Base-by-base conservation (phyloP, 2,888 invertebrate genomes). In the Heliothis peltigera region DNA sequence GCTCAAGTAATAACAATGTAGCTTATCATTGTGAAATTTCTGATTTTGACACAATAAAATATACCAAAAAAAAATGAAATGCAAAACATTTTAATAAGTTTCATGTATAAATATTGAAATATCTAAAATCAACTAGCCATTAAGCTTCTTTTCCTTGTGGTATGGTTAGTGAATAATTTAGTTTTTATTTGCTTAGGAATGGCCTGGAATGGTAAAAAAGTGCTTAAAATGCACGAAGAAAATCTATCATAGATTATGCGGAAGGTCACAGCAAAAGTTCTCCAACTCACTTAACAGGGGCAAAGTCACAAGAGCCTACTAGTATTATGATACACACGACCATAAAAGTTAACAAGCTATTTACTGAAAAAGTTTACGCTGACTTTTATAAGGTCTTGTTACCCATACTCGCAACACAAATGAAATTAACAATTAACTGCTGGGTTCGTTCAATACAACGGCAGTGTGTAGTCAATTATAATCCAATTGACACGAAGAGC, bases 401-500 rank as follows among this genome's bases (percentile, higher is more conserved):
- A 53, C 47, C n/a, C 21, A 58, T 52, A 62, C 25, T 47, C 12
- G 44, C 32, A 64, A 62, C 48, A 64, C 53, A 42, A 60, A 49
- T 42, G 32, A 51, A 59, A 58, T 62, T 51, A 62, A 51, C 61
- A 65, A 35, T 22, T 47, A 68, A 64, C 48, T 53, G 28, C 54
- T 60, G 54, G 58, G 46, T 47, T 70, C 66, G 57, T 44, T 59
- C 63, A 70, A 70, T 67, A 47, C 42, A 65, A 68, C 43, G 72
- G 64, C 81, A 70, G 77, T 85, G 75, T 85, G 79, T 78, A 66
- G 64, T 74, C 51, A 70, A 66, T 73, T 73, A 84, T 85, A 84
- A 83, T 82, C 85, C 85, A 88, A 93, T 92, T 94, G 93, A 92
- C 93, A 93, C 89, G 91, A 92, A 91, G 84, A 85, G 82, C 82